Conservation (phyloP, 1,140 invertebrate species). For the Drosophila mojavensis region DNA sequence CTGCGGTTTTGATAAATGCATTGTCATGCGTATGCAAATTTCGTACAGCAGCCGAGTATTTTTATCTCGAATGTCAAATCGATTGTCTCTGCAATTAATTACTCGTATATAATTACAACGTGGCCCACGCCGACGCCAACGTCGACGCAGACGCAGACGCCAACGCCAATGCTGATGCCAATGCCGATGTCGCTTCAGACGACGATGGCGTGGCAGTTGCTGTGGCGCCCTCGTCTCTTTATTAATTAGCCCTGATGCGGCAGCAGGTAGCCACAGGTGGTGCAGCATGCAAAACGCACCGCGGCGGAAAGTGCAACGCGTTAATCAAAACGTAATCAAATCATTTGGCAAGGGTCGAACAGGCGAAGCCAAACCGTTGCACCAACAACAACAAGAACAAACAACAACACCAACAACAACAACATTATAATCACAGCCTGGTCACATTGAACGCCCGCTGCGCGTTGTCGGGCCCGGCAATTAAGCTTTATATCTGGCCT, state of each 20-base stretch:
- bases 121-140: slow-evolving; percentile 67
- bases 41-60: slow-evolving; percentile 48
- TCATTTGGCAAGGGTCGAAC: slow-evolving; percentile 67
- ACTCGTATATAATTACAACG: slow-evolving; percentile 78
- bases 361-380: slow-evolving; percentile 20
- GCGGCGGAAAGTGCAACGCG: slow-evolving; percentile 75
- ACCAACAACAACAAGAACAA: slow-evolving; percentile 31
- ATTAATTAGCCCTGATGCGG: slow-evolving; percentile 82
- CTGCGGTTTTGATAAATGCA: slow-evolving; percentile 65
- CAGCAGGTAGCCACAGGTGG: slow-evolving; percentile 80
- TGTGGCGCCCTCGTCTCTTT: slow-evolving; percentile 56
- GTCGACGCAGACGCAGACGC: slow-evolving; percentile 21
- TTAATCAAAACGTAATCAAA: slow-evolving; percentile 83
- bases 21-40: slow-evolving; percentile 58
- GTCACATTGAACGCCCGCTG: slow-evolving; percentile 74
- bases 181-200: slow-evolving; percentile 2
- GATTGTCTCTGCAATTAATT: slow-evolving; percentile 84
- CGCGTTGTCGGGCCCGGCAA: slow-evolving; percentile 75
- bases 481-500: slow-evolving; percentile 84
- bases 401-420: slow-evolving; percentile 6
- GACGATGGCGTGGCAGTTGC: slow-evolving; percentile 9
- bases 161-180: not conserved
- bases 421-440: slow-evolving; percentile 62
- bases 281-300: slow-evolving; percentile 69
- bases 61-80: slow-evolving; percentile 81